Evolutionary conservation across 2,113 vertebrate genomes (phyloP).

Genomic region (Erythrolamprus reginae): DNA sequence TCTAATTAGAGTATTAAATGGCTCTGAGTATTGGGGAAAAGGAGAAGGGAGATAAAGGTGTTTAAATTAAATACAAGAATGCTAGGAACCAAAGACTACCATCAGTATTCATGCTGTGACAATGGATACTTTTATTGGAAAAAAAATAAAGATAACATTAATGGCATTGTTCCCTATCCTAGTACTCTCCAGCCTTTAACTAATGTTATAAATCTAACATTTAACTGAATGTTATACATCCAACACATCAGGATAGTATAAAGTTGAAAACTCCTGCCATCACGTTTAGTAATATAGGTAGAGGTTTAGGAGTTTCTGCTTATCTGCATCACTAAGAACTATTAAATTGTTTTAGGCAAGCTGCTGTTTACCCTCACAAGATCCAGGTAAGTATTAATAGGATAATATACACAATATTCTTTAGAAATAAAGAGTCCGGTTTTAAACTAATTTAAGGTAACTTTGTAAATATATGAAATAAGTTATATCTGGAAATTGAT

Average conservation of each 20-base stretch:
- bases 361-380: background rate
- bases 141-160: background rate
- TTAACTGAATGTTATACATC: background rate
- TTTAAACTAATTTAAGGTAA: background rate
- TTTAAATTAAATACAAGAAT: slow-evolving; percentile 21
- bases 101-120: slow-evolving; percentile 4
- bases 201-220: background rate
- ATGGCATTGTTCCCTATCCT: background rate
- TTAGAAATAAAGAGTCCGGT: background rate
- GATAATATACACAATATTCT: background rate
- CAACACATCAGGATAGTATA: background rate
- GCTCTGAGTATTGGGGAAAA: background rate
- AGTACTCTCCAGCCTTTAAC: background rate
- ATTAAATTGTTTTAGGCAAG: background rate
- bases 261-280: background rate
- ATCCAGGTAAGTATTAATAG: background rate
- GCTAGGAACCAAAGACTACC: background rate
- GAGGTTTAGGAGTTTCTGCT: background rate
- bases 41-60: background rate
- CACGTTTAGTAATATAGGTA: background rate
- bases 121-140: background rate
- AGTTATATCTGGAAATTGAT: background rate
- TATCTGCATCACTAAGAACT: background rate
- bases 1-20: slow-evolving; percentile 34
- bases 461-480: background rate